Base-by-base conservation (phyloP, 2,797 vertebrate species). In the Aphelocoma californica region DNA sequence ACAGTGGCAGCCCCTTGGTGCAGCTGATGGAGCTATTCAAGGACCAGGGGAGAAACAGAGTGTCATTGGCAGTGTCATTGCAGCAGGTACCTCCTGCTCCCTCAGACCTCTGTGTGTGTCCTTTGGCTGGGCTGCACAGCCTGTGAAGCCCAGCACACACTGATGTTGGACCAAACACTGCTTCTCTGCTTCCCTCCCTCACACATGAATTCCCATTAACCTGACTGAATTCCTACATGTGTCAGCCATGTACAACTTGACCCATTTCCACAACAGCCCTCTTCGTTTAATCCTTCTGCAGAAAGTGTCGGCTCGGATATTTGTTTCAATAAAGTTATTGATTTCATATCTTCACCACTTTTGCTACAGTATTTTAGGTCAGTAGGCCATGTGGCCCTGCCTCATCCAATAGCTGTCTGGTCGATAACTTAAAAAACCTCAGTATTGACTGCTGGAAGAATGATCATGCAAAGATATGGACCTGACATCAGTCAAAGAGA, bases 331-430 rank as follows among this genome's bases (percentile, higher is more conserved):
- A 65, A 94, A 92, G 89, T 80, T 88, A 97, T 94, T 95, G 96
- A 97, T 96, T 97, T 95, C 92, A 93, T 96, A 94, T 95, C 94
- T 86, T 79, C 79, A 61, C 92, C 86, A 88, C 79, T 95, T 95
- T 84, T 88, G 86, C 80, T 81, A 83, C 88, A 84, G 88, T 75
- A 67, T 94, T 94, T 96, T 95, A 88, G 94, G 94, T 97, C 94
- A 86, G 69, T 9, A 93, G 95, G 95, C 88, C 86, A 50, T 24
- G 58, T 93, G 93, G 81, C 92, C 93, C 88, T 95, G 94, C 94
- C 95, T 95, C 86, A 90, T 96, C 97, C 96, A 95, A 96, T 96
- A 93, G 94, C 75, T 88, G 51, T 19, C 66, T 83, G 93, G 88
- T 96, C 93, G 0, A 96, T 97, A 91, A 47, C 87, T 90, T 95